These are phyloP conservation scores for Psilanteris sp. DNA, from an alignment of 1,140 invertebrate genomes.

Conservation along the genomic window DNA sequence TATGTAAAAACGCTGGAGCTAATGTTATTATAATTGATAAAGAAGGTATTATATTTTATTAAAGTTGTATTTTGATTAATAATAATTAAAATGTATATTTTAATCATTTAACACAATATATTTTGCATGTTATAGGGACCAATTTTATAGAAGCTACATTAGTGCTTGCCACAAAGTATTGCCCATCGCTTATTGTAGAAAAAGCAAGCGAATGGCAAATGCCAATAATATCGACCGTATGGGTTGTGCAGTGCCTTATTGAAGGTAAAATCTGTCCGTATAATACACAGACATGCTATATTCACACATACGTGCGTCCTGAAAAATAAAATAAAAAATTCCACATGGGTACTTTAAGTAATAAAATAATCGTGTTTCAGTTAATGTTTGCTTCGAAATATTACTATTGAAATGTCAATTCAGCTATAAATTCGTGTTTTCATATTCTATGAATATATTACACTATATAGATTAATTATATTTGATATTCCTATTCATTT, in stretches of 20 bases:
- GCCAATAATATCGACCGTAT: slow-evolving; percentile 81
- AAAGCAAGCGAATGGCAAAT: slow-evolving; percentile 80
- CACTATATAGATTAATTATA: neutral
- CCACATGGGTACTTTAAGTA: too few relatives aligned
- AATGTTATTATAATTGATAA: slow-evolving; percentile 70
- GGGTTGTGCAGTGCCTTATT: slow-evolving; percentile 82
- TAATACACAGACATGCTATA: slow-evolving; percentile 65
- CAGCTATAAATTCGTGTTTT: neutral
- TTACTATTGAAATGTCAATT: slow-evolving; percentile 1
- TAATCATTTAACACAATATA: too few relatives aligned
- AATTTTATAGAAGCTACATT: slow-evolving; percentile 78
- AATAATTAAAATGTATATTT: too few relatives aligned
- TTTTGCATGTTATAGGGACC: slow-evolving; percentile 65
- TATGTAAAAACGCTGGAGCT: slow-evolving; percentile 82
- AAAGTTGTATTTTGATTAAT: too few relatives aligned
- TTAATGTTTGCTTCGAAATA: slow-evolving; percentile 1
- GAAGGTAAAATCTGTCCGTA: slow-evolving; percentile 79
- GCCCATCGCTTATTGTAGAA: slow-evolving; percentile 80
- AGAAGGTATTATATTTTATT: slow-evolving; percentile 57
- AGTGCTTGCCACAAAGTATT: slow-evolving; percentile 80
- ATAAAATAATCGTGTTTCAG: slow-evolving; percentile 2
- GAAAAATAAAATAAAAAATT: too few relatives aligned
- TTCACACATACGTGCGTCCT: slow-evolving; percentile 65
- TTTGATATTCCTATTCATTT: neutral
- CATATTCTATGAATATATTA: neutral